These are phyloP conservation scores for Paguma larvata DNA, from an alignment of 2,797 vertebrate species.

Conservation along the genomic window DNA sequence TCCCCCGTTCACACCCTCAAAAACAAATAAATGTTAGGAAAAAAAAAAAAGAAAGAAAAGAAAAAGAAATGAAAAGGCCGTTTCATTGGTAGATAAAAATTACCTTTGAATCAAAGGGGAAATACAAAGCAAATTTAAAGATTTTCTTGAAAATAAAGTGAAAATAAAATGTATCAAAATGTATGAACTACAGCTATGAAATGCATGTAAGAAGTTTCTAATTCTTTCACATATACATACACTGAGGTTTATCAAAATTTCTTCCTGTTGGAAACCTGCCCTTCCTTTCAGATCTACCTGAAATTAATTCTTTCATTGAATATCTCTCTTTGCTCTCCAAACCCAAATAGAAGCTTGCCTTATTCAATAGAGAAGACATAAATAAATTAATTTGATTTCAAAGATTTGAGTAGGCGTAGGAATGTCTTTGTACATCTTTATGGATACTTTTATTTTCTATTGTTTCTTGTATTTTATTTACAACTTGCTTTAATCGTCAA, in stretches of 20 bases:
- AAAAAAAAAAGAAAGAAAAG: too few relatives aligned
- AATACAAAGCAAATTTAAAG: neutral
- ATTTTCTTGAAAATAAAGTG: conserved; percentile 31
- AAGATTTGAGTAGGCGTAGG: neutral
- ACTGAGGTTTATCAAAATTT: neutral
- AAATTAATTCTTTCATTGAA: neutral
- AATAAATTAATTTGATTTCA: neutral
- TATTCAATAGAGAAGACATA: neutral
- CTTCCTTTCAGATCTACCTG: neutral
- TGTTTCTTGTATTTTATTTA: neutral
- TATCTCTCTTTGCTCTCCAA: neutral
- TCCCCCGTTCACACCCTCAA: too few relatives aligned
- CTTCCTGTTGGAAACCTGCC: neutral
- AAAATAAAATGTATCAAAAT: conserved; percentile 34
- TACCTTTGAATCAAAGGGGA: neutral
- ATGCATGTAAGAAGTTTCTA: neutral
- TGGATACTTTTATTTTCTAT: neutral
- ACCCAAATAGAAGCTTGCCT: neutral
- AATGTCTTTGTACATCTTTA: neutral
- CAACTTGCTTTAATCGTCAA: neutral
- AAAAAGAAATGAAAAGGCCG: too few relatives aligned
- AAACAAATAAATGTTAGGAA: too few relatives aligned
- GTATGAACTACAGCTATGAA: neutral
- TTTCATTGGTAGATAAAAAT: neutral
- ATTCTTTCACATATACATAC: neutral